Evolutionary conservation across 2,888 invertebrate genomes (phyloP).

Genomic region (Orthonychiurus folsomi): DNA sequence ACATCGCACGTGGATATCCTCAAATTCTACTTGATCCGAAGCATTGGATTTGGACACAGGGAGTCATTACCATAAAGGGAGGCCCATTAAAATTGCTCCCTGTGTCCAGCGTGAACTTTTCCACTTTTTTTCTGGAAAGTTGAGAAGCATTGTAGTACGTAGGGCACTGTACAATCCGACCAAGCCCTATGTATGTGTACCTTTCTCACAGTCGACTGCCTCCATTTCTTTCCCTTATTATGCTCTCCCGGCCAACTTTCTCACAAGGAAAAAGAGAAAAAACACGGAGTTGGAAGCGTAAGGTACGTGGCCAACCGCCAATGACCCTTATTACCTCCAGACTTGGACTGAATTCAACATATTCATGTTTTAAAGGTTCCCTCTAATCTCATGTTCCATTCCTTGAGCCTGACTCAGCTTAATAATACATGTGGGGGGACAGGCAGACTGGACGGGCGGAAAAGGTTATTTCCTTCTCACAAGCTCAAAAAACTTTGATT

Average conservation of each 20-base stretch:
- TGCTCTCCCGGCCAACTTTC: background rate
- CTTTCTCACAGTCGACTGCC: background rate
- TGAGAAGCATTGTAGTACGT: too few species aligned
- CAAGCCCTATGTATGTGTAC: background rate
- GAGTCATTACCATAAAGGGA: too few species aligned
- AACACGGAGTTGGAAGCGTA: background rate
- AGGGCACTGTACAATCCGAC: background rate
- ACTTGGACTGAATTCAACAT: background rate
- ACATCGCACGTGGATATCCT: too few species aligned
- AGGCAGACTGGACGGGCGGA: background rate
- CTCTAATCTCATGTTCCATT: background rate
- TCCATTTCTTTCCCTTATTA: constrained; percentile 1
- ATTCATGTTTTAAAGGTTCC: background rate
- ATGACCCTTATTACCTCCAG: constrained; percentile 4
- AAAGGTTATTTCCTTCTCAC: background rate
- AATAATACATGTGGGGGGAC: background rate
- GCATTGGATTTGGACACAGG: too few species aligned
- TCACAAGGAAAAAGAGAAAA: too few species aligned
- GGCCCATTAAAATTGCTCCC: too few species aligned
- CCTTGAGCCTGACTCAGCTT: background rate
- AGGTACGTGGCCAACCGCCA: constrained; percentile 2
- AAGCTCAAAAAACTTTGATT: background rate
- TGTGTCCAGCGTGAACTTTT: too few species aligned
- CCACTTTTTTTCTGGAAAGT: background rate
- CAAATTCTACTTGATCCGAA: too few species aligned